A percentile compares a stretch with the other conserved stretches of the same genome.
Conservation (phyloP, 1,140 invertebrate species). For the Drosophila seguyi region DNA sequence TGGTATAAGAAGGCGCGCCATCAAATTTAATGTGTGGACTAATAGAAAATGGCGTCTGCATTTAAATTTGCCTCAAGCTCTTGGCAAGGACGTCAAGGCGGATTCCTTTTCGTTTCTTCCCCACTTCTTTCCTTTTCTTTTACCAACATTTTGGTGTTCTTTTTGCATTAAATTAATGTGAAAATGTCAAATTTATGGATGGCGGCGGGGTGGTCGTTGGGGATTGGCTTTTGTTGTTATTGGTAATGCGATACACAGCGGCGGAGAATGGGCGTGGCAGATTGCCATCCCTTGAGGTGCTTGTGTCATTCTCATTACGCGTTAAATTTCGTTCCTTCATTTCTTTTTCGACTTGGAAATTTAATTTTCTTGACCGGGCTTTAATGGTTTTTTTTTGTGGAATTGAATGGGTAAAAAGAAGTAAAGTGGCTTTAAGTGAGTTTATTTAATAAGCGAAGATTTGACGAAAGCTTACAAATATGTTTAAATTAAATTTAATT, state of each 20-base stretch:
- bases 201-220: not conserved
- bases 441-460: not conserved
- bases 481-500: not conserved
- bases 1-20: conserved; percentile 62
- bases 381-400: not conserved
- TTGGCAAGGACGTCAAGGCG: conserved; percentile 56
- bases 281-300: not conserved
- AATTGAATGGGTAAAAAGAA: not conserved
- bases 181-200: conserved; percentile 44
- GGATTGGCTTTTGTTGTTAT: conserved; percentile 20
- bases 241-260: conserved; percentile 28
- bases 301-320: conserved; percentile 6
- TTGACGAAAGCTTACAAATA: not conserved
- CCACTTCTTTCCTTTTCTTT: conserved; percentile 9
- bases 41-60: conserved; percentile 82
- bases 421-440: not conserved
- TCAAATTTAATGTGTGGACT: conserved; percentile 79
- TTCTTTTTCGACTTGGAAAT: not conserved
- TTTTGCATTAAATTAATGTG: conserved; percentile 56
- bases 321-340: not conserved
- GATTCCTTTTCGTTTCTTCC: conserved; percentile 3
- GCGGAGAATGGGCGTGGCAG: conserved; percentile 24
- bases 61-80: conserved; percentile 61
- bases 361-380: conserved; percentile 3
- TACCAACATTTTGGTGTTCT: conserved; percentile 2